A percentile compares a stretch with the other conserved stretches of the same genome.
Evolutionary conservation across 2,888 invertebrate species (phyloP).

Genomic region (Stegana nigrithorax): DNA sequence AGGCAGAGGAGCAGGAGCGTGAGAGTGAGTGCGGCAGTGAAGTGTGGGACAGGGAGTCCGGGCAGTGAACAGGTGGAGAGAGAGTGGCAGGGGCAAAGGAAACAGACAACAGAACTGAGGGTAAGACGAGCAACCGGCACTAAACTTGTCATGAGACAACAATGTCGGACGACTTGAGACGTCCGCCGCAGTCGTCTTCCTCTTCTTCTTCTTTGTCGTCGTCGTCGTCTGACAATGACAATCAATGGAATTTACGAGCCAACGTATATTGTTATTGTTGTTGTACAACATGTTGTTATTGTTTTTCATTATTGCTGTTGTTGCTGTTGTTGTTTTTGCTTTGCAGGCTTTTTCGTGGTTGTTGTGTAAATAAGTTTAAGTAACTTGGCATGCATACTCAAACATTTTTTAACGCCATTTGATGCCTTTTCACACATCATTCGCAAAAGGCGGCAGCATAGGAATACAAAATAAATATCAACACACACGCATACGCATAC

Average conservation of each 20-base stretch:
- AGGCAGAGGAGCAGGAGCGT: neutral
- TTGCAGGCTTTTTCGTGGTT: too few relatives aligned
- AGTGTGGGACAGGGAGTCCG: too few relatives aligned
- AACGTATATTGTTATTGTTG: neutral
- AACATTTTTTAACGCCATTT: neutral
- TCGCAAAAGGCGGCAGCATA: neutral
- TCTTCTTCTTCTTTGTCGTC: too few relatives aligned
- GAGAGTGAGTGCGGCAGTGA: too few relatives aligned
- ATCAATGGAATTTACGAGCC: neutral
- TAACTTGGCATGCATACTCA: constrained; percentile 3
- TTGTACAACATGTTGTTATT: neutral
- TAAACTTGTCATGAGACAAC: too few relatives aligned
- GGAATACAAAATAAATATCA: neutral
- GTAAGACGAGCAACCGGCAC: neutral
- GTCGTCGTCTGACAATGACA: neutral
- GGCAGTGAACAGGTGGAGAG: too few relatives aligned
- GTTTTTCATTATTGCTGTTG: neutral
- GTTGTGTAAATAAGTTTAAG: constrained; percentile 2
- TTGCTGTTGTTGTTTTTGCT: neutral
- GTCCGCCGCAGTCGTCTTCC: neutral
- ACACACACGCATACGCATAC: neutral
- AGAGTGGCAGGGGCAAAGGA: too few relatives aligned
- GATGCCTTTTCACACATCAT: constrained; percentile 3
- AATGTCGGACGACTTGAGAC: too few relatives aligned
- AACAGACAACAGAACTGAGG: too few relatives aligned